Evolutionary conservation across 2,888 invertebrate species (phyloP), one percentile per base, ranked within the genome.

Genomic region (Penaeus monodon): DNA sequence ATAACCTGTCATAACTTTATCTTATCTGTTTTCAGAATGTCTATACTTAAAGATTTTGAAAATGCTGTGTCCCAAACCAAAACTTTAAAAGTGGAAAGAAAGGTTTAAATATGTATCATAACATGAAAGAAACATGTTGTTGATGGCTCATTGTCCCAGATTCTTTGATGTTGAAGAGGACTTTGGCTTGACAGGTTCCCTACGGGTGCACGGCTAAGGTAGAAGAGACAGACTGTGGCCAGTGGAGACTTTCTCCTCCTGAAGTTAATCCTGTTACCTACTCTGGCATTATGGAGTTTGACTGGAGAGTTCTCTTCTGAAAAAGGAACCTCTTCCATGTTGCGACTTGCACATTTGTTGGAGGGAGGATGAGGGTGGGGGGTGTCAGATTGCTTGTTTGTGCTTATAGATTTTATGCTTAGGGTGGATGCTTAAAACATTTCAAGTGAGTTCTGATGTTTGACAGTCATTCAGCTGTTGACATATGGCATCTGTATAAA

Each of bases 191-290:
- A 73, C 87, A 87, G 87, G 87, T 87, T 77, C 87, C 87, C 33
- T 87, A 87, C 66, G 87, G 87, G 68, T 87, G 87, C 83, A 87
- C 87, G 38, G 80, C 83, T 79, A 77, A 84, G 73, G 49, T 87
- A 79, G 77, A 65, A n/a, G 66, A 86, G 68, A 63, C 63, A 27
- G 63, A 44, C 49, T 70, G 44, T 38, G 83, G 73, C 73, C 44
- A 64, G 10, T 87, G 87, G 87, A 83, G 29, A 29, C 49, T 87
- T 33, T 44, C 33, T 49, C 74, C 83, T 29, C 84, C 87, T 65
- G 29, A 49, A 70, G 83, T 87, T 74, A 66, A 49, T 29, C 87
- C 87, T 57, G 87, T 74, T 27, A 87, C 87, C 17, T 87, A 84
- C 74, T 73, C 83, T 63, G 87, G 87, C 38, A 87, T 87, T 44